Percentiles rank a stretch among this genome's conserved stretches.
Conservation (phyloP, 2,888 invertebrate genomes). For the Abrostola tripartita region DNA sequence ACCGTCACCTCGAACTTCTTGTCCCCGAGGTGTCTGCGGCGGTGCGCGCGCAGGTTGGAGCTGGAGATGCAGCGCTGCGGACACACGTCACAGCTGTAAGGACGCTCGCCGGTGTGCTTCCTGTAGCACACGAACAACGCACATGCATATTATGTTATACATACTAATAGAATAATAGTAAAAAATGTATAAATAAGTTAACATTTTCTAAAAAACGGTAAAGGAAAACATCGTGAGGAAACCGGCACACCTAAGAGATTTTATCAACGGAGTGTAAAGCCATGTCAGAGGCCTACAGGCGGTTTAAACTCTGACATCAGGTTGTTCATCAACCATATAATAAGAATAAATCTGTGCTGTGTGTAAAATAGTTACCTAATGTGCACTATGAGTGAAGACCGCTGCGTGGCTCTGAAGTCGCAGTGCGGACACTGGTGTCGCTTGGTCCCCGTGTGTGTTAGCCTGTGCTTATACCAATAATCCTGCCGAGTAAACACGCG, state of each 20-base stretch:
- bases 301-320: no score
- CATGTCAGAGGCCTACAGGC: no score
- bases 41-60: slow-evolving; percentile 79
- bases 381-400: slow-evolving; percentile 77
- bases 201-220: no score
- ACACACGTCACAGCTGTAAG: slow-evolving; percentile 77
- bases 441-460: slow-evolving; percentile 75
- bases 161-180: no score
- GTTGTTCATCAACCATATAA: no score
- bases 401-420: slow-evolving; percentile 72
- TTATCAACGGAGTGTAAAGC: no score
- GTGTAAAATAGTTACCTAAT: slow-evolving; percentile 65
- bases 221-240: no score
- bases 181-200: neutral
- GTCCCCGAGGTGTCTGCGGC: slow-evolving; percentile 71
- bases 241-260: no score
- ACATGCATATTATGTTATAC: no score
- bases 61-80: slow-evolving; percentile 79
- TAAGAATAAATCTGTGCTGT: no score
- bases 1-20: slow-evolving; percentile 74
- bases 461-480: slow-evolving; percentile 76
- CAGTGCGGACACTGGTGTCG: slow-evolving; percentile 77
- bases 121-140: slow-evolving; percentile 63
- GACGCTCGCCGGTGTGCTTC: slow-evolving; percentile 81
- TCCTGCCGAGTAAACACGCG: slow-evolving; percentile 75